Evolutionary conservation across 1,140 invertebrate species (phyloP).

Genomic region (Hycleus cichorii): DNA sequence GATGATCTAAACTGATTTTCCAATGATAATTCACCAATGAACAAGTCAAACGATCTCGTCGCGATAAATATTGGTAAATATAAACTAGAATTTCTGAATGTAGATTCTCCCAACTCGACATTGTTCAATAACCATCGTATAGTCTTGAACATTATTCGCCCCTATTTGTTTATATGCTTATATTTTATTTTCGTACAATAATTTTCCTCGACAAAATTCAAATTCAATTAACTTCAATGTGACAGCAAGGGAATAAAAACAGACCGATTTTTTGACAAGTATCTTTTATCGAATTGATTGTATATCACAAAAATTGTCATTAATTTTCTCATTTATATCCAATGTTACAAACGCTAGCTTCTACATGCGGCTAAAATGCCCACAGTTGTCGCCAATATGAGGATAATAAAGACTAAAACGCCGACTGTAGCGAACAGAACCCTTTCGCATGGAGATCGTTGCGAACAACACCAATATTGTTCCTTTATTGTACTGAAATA

Average conservation of each 20-base stretch:
- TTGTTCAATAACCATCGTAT: neutral
- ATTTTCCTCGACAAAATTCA: too few species aligned
- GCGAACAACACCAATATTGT: conserved; percentile 25
- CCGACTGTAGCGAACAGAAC: conserved; percentile 14
- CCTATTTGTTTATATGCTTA: neutral
- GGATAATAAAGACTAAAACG: neutral
- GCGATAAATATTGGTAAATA: neutral
- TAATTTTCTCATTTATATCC: too few species aligned
- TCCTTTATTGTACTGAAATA: conserved; percentile 20
- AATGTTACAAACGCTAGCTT: too few species aligned
- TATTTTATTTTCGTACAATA: too few species aligned
- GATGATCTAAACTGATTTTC: neutral
- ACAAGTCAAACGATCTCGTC: neutral
- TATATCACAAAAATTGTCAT: too few species aligned
- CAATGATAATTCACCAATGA: neutral
- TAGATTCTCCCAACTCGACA: neutral
- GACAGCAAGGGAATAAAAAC: too few species aligned
- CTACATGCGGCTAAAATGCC: too few species aligned
- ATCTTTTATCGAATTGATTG: too few species aligned
- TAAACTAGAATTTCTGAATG: neutral
- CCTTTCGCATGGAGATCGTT: conserved; percentile 18
- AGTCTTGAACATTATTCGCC: neutral
- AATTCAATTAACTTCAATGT: too few species aligned
- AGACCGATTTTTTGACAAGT: too few species aligned
- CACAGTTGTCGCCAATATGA: too few species aligned